Percentiles rank a stretch among this genome's conserved stretches.
Conservation (phyloP, 1,140 invertebrate genomes). For the Lineus longissimus region DNA sequence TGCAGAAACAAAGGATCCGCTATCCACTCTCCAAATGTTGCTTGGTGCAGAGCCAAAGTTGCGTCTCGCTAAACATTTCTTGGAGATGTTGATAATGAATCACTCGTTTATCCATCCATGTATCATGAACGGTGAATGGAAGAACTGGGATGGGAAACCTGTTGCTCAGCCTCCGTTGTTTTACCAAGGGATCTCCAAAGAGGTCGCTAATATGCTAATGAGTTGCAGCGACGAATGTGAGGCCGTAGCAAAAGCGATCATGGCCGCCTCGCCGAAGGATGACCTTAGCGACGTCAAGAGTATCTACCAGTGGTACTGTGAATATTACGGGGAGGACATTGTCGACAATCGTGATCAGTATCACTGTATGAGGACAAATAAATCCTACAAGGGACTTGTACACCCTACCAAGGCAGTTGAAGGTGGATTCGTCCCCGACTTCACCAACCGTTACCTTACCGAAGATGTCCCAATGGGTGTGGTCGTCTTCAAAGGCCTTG, state of each 20-base stretch:
- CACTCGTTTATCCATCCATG: conserved; percentile 17
- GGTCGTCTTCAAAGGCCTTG: conserved; percentile 34
- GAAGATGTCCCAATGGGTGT: conserved; percentile 40
- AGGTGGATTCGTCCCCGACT: conserved; percentile 32
- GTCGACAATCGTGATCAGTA: not conserved
- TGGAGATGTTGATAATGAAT: conserved; percentile 22
- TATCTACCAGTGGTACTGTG: conserved; percentile 5
- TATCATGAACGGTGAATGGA: conserved; percentile 7
- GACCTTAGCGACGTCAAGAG: conserved; percentile 4
- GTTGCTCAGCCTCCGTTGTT: conserved; percentile 25
- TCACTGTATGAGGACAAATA: conserved; percentile 32
- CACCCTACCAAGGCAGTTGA: conserved; percentile 34
- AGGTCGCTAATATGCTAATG: conserved; percentile 22
- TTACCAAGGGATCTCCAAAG: conserved; percentile 33
- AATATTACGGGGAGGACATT: conserved; percentile 8
- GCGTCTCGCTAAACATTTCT: conserved; percentile 21
- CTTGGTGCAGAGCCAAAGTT: conserved; percentile 25
- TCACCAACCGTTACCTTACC: conserved; percentile 22
- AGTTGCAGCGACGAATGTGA: conserved; percentile 21
- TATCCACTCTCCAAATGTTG: conserved; percentile 23
- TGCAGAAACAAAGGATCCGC: conserved; percentile 11
- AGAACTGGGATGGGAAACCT: conserved; percentile 12
- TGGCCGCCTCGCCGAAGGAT: not conserved
- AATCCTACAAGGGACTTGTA: conserved; percentile 27
- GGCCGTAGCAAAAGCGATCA: conserved; percentile 9